Evolutionary conservation across 1,140 invertebrate genomes (phyloP).

Genomic region (Rhynchophorus ferrugineus): DNA sequence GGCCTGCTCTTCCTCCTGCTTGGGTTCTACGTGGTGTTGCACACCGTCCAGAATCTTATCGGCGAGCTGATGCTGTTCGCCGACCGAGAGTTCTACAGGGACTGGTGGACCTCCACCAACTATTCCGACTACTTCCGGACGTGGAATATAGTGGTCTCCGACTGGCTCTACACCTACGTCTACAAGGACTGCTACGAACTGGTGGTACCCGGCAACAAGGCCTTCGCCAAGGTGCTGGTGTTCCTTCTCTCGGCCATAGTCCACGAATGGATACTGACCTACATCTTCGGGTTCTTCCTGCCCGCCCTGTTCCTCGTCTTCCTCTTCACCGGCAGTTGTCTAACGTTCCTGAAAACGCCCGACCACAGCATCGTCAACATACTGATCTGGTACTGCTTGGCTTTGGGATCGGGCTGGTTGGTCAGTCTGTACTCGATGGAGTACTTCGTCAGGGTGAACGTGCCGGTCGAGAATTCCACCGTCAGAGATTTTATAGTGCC

Average conservation of each 20-base stretch:
- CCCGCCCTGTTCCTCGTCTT: conserved; percentile 74
- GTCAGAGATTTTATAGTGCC: conserved; percentile 1
- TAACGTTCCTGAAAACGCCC: conserved; percentile 50
- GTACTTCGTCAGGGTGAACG: conserved; percentile 75
- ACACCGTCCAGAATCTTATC: conserved; percentile 83
- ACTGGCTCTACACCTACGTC: conserved; percentile 89
- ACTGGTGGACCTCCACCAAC: conserved; percentile 89
- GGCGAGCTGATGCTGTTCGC: conserved; percentile 81
- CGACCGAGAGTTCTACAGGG: conserved; percentile 80
- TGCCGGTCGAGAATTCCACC: conserved; percentile 43
- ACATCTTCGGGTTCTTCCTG: conserved; percentile 77
- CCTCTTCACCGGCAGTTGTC: conserved; percentile 48
- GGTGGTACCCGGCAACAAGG: conserved; percentile 44
- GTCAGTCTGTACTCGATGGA: conserved; percentile 78
- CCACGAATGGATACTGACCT: conserved; percentile 69
- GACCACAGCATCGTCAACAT: conserved; percentile 60
- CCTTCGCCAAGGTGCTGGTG: conserved; percentile 48
- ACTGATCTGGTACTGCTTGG: conserved; percentile 72
- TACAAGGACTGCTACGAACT: conserved; percentile 75
- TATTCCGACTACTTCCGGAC: conserved; percentile 79
- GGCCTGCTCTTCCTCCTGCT: conserved; percentile 65
- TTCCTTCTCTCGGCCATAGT: conserved; percentile 44
- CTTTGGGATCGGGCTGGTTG: conserved; percentile 66
- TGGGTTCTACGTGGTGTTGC: conserved; percentile 78
- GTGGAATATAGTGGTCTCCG: conserved; percentile 92